Evolutionary conservation across 1,140 invertebrate genomes (phyloP), one percentile per base, ranked within the genome.

Genomic region (Olivierus martensii): DNA sequence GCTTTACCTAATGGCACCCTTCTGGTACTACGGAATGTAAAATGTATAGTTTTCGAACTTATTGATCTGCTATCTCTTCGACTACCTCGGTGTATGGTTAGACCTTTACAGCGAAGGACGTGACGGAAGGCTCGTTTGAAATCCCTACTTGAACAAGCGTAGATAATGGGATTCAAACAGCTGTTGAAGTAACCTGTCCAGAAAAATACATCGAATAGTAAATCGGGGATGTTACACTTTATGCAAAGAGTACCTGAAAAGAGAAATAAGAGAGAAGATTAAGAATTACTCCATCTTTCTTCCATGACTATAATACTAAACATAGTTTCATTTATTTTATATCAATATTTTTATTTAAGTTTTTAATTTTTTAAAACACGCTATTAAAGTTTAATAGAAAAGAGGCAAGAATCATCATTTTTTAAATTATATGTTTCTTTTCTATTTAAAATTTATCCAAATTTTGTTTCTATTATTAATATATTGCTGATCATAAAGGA

Each of bases 161-260:
- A 82, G 52, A 82, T 81, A 51, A 82, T 75, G 3, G 80, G 80
- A 65, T 83, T 82, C 17, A 82, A 66, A 49, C 78, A 80, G 9
- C 79, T 81, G 70, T 83, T 83, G 53, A 76, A 72, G 66, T 83
- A 83, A 2, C 81, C 81, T 11, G 82, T 69, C 81, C 81, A 84
- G 34, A 78, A 79, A 54, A 77, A 70, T 28, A 76, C 66, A 51
- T 68, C 71, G 62, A 79, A 78, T 10, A 74, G 61, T 19, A 62
- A 59, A 11, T 64, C 68, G 2, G 71, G 67, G 14, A 75, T 64
- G 49, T 67, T 59, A 56, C 73, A 75, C 0, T 62, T 46, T 1
- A 58, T 36, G 57, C 73, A 75, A 2, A 74, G 61, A 12, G 72
- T 69, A 55, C 70, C 73, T 75, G 66, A 12, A 66, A 67, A 46